Conservation (phyloP, 92 coral and sea anemone species). For the Zoanthus gigantus region DNA sequence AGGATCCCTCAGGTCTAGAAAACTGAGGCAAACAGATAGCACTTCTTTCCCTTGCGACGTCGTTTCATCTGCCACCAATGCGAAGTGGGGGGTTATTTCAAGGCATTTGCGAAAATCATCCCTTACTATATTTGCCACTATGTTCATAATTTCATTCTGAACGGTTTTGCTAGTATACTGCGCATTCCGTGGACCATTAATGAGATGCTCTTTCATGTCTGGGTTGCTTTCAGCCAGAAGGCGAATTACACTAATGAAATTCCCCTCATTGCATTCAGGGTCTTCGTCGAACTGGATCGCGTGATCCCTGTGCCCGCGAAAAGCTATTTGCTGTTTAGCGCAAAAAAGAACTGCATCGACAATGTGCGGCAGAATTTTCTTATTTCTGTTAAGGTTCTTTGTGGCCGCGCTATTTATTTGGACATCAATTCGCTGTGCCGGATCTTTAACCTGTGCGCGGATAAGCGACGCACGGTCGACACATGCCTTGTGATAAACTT, state of each 20-base stretch:
- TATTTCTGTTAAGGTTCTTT: slow-evolving; percentile 33
- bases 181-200: slow-evolving; percentile 65
- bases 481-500: slow-evolving; percentile 43
- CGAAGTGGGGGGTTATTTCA: slow-evolving; percentile 62
- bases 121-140: slow-evolving; percentile 44
- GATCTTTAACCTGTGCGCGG: slow-evolving; percentile 36
- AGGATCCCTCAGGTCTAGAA: slow-evolving; percentile 72
- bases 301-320: slow-evolving; percentile 44
- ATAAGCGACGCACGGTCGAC: slow-evolving; percentile 38
- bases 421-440: slow-evolving; percentile 27
- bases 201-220: slow-evolving; percentile 57
- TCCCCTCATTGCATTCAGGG: slow-evolving; percentile 54
- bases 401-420: slow-evolving; percentile 34
- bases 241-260: slow-evolving; percentile 66
- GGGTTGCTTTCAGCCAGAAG: slow-evolving; percentile 76
- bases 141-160: slow-evolving; percentile 55
- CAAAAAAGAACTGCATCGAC: slow-evolving; percentile 44
- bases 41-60: slow-evolving; percentile 74
- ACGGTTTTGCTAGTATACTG: slow-evolving; percentile 70
- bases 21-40: slow-evolving; percentile 71
- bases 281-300: slow-evolving; percentile 43
- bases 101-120: slow-evolving; percentile 63
- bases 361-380: slow-evolving; percentile 45
- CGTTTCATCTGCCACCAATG: slow-evolving; percentile 68
- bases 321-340: slow-evolving; percentile 42